Percentiles rank a stretch among this genome's conserved stretches.
Conservation (phyloP, 2,888 invertebrate genomes). For the Falcaria lacertinaria region DNA sequence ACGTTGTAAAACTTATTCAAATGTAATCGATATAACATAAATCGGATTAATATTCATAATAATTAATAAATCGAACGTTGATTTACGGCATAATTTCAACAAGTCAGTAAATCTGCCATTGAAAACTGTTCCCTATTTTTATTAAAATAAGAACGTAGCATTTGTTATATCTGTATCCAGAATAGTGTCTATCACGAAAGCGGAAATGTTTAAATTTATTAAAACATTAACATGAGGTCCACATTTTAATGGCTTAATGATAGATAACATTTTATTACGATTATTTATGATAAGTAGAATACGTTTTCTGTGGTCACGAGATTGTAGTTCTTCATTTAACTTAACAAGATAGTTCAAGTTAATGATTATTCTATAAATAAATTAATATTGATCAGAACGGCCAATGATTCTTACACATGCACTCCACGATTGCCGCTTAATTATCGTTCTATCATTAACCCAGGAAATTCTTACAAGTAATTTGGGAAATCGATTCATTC, state of each 20-base stretch:
- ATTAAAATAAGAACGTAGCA: neutral
- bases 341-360: neutral
- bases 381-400: neutral
- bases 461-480: no score
- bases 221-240: neutral
- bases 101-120: neutral
- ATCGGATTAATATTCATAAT: neutral
- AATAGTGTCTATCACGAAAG: neutral
- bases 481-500: no score
- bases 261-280: neutral
- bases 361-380: neutral
- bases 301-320: neutral
- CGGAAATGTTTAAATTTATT: neutral
- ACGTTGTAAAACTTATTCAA: neutral
- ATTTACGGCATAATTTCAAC: neutral
- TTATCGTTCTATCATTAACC: no score
- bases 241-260: neutral
- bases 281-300: neutral
- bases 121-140: neutral
- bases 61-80: neutral
- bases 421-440: no score
- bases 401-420: neutral
- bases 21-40: neutral
- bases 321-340: neutral
- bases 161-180: neutral